Evolutionary conservation across 2,888 invertebrate species (phyloP), one percentile per base, ranked within the genome.

Genomic region (Epinotia brunnichana): DNA sequence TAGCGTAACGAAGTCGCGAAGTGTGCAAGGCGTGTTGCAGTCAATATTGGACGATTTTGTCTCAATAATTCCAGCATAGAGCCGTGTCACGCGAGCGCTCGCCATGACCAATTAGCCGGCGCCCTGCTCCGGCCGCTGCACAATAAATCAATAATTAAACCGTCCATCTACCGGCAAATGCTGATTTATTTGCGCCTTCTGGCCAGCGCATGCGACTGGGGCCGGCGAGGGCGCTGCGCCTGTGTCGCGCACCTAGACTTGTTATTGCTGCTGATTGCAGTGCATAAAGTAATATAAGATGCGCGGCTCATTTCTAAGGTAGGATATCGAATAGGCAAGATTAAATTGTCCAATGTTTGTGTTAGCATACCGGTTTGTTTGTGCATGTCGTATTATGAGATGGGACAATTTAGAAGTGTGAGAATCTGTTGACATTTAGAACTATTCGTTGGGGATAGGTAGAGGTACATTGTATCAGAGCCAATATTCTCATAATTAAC

Each of bases 141-240:
- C 90, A 88, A 91, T 92, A 93, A 93, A 92, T 92, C 93, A 92
- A 91, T 92, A 92, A 92, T 91, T 91, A 90, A 90, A 90, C 85
- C 89, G 90, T 91, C 91, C 90, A 91, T 91, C 90, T 87, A 90
- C 85, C 80, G 81, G 87, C 90, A 90, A 92, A 92, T 90, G 85
- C 91, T 92, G 91, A 92, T 92, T 92, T 92, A 92, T 92, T 87
- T 77, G 78, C 86, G 79, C 86, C 86, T 87, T 83, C 87, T 87
- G 83, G 86, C 89, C 88, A 63, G 63, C 29, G 66, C 54, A 41
- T 66, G 72, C 72, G 54, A n/a, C 41, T 41, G 57, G 59, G 19
- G 59, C 85, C 86, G 87, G 84, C 86, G 82, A 83, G 51, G 60
- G 66, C 66, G 70, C 62, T 56, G 64, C 68, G 62, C 72, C 81